phyloP scores from a whole-genome alignment of 2,888 invertebrate species.

The Piscicola geometra region DNA sequence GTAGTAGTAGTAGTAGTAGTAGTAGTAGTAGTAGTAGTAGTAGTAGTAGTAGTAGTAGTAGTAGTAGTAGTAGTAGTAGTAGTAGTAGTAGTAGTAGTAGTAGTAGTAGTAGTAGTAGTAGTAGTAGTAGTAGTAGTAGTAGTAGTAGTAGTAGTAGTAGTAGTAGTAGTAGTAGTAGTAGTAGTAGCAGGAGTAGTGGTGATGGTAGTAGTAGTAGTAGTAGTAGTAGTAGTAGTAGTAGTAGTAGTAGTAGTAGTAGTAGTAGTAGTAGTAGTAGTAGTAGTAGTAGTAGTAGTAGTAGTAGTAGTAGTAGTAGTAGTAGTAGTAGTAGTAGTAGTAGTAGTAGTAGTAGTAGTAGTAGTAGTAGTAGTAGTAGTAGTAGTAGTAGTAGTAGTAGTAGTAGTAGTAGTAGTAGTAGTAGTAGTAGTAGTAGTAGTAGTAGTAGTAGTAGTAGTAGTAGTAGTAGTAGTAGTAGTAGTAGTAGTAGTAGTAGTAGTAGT shows the following conservation, averaged over 20 bases:
- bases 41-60: constrained; percentile 19
- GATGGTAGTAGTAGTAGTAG: constrained; percentile 20
- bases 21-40: constrained; percentile 20
- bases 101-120: constrained; percentile 21
- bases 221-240: constrained; percentile 24
- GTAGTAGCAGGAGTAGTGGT: constrained; percentile 15
- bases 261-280: constrained; percentile 24
- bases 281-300: constrained; percentile 24
- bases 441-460: constrained; percentile 17
- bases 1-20: constrained; percentile 21
- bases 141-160: constrained; percentile 20
- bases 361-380: constrained; percentile 21
- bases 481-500: constrained; percentile 20
- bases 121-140: constrained; percentile 20
- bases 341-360: constrained; percentile 24
- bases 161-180: constrained; percentile 21
- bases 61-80: constrained; percentile 14
- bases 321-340: constrained; percentile 24
- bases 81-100: constrained; percentile 17
- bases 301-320: constrained; percentile 24
- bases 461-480: constrained; percentile 19
- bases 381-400: constrained; percentile 20
- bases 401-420: constrained; percentile 19
- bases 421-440: constrained; percentile 17
- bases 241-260: constrained; percentile 24